Conservation (phyloP, 2,113 vertebrate genomes). For the Muscicapa adusta region DNA sequence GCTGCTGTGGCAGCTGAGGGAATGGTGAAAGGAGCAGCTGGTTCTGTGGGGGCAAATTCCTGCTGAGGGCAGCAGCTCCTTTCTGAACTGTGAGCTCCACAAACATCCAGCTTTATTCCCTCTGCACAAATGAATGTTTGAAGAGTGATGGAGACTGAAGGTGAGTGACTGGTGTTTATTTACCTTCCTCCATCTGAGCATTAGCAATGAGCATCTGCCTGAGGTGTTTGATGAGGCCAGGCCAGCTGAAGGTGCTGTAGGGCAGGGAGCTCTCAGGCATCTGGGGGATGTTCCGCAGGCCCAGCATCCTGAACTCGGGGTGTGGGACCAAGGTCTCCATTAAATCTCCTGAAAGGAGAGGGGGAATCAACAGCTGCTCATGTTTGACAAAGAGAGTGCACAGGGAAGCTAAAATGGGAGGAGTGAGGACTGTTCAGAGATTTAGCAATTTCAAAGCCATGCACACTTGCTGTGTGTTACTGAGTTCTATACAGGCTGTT, state of each 20-base stretch:
- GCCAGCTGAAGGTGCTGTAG: conserved; percentile 89
- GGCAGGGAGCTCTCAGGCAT: conserved; percentile 83
- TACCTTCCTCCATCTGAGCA: conserved; percentile 93
- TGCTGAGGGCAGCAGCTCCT: neutral
- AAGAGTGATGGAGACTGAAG: neutral
- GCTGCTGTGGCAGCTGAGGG: conserved; percentile 29
- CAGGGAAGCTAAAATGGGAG: neutral
- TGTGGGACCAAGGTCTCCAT: conserved; percentile 85
- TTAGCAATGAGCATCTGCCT: conserved; percentile 95
- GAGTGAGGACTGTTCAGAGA: neutral
- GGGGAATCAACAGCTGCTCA: neutral
- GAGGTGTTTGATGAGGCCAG: conserved; percentile 86
- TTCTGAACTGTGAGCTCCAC: neutral
- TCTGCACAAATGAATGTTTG: neutral
- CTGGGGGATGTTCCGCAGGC: conserved; percentile 86
- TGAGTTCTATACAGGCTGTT: neutral
- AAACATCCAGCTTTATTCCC: neutral
- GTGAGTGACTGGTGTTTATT: neutral
- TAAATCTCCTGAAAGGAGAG: conserved; percentile 80
- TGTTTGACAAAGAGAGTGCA: neutral
- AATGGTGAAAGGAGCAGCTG: conserved; percentile 2
- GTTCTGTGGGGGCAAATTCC: neutral
- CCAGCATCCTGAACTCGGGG: conserved; percentile 91
- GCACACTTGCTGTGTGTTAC: neutral
- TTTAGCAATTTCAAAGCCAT: neutral